Percentiles rank a stretch among this genome's conserved stretches.
Conservation (phyloP, 2,113 vertebrate genomes). For the Ariopsis seemanni region DNA sequence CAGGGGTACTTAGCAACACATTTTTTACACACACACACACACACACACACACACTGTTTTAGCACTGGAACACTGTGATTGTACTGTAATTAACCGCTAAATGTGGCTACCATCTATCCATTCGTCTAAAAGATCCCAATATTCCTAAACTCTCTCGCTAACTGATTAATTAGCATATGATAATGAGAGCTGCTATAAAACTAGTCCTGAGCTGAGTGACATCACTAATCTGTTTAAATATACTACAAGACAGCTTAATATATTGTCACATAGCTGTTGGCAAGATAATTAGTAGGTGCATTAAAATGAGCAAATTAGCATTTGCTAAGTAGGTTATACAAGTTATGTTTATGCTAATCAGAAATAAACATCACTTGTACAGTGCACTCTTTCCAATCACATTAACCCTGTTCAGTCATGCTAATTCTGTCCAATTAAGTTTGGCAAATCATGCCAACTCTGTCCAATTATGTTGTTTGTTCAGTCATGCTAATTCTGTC, state of each 20-base stretch:
- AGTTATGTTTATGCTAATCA: not conserved
- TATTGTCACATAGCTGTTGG: not conserved
- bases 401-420: too few species aligned
- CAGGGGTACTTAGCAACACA: not conserved
- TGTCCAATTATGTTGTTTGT: too few species aligned
- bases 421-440: too few species aligned
- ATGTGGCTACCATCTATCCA: not conserved
- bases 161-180: not conserved
- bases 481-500: too few species aligned
- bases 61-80: not conserved
- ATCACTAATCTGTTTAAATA: not conserved
- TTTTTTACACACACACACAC: not conserved
- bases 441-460: too few species aligned
- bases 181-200: not conserved
- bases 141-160: not conserved
- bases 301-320: not conserved
- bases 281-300: not conserved
- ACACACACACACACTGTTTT: not conserved
- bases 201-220: not conserved
- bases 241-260: not conserved
- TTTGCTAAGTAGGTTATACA: not conserved
- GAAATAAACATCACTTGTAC: not conserved
- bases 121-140: not conserved
- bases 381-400: not conserved
- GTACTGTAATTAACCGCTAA: not conserved